Conservation (phyloP, 2,113 vertebrate species). For the Chamaea fasciata region DNA sequence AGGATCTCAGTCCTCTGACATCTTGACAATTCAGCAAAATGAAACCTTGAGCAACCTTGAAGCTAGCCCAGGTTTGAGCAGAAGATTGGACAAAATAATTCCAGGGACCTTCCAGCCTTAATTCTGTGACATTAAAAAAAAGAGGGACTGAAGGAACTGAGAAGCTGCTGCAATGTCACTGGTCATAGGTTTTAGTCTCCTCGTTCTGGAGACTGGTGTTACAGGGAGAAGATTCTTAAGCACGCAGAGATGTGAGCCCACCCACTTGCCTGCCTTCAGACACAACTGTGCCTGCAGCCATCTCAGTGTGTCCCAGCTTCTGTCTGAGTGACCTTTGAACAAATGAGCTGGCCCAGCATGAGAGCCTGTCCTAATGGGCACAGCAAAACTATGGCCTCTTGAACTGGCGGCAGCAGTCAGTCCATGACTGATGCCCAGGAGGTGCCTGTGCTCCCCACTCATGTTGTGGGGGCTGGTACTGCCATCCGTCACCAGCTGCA, state of each 20-base stretch:
- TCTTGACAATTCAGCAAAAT: neutral
- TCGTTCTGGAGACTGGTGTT: neutral
- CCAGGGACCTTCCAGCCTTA: neutral
- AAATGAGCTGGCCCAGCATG: neutral
- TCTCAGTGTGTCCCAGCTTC: neutral
- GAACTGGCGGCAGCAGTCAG: neutral
- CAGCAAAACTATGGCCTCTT: neutral
- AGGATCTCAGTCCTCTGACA: neutral
- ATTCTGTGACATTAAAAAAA: neutral
- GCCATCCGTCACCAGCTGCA: neutral
- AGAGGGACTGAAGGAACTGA: neutral
- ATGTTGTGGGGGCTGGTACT: neutral
- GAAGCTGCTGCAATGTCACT: neutral
- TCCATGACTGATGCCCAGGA: neutral
- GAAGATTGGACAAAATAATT: neutral
- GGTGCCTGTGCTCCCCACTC: neutral
- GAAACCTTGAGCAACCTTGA: neutral
- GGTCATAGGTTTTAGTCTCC: neutral
- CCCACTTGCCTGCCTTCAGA: neutral
- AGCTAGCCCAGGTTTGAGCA: neutral
- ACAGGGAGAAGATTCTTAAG: neutral
- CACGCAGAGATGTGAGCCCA: fast-evolving
- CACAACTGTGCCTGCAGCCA: fast-evolving
- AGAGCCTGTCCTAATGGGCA: neutral
- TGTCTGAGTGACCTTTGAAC: neutral